Percentiles rank a stretch among this genome's conserved stretches.
Evolutionary conservation across 2,113 vertebrate species (phyloP).

Genomic region (Pimephales promelas): DNA sequence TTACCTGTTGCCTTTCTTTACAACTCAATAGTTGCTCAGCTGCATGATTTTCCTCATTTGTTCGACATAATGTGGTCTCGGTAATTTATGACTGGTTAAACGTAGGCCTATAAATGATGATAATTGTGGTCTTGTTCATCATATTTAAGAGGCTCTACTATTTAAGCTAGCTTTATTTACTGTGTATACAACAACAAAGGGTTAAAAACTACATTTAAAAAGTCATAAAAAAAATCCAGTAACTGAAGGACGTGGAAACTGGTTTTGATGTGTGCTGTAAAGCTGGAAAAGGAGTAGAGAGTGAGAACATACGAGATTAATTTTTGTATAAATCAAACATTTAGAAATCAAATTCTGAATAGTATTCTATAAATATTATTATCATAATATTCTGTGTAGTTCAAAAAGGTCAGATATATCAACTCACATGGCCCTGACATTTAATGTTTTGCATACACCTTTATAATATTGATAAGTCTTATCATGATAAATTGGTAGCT

Average conservation of each 20-base stretch:
- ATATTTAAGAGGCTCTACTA: not conserved
- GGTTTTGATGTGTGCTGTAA: not conserved
- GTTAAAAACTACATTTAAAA: no score
- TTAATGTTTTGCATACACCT: not conserved
- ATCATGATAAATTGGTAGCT: not conserved
- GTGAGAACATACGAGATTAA: not conserved
- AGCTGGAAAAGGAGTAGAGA: not conserved
- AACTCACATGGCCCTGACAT: not conserved
- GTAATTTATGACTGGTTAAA: not conserved
- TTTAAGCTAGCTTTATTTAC: no score
- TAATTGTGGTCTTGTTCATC: not conserved
- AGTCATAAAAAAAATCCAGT: no score
- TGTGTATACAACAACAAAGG: no score
- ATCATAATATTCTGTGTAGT: not conserved
- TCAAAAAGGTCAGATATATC: not conserved
- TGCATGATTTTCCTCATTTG: not conserved
- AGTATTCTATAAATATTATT: not conserved
- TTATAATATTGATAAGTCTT: not conserved
- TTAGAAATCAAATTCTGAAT: not conserved
- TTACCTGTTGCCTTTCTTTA: not conserved
- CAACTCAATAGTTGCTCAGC: not conserved
- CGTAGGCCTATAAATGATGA: not conserved
- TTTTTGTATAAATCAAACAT: not conserved
- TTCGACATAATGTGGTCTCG: not conserved
- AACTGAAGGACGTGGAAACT: not conserved